phyloP scores from a whole-genome alignment of 1,140 invertebrate species.

The Dryas iulia region DNA sequence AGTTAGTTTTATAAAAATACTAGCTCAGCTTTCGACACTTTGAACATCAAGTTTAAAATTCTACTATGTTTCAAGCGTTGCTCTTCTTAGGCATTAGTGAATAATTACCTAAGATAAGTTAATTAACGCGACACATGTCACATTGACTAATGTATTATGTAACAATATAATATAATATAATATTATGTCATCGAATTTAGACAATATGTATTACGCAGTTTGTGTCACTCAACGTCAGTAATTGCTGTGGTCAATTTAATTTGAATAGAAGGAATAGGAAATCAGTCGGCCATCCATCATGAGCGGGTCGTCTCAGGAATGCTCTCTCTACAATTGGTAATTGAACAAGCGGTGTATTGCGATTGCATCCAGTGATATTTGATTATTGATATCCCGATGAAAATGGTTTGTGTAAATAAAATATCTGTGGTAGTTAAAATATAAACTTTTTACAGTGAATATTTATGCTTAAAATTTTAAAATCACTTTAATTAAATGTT shows the following conservation, averaged over 20 bases:
- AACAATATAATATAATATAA: background rate
- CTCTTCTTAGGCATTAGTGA: background rate
- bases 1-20: too few species aligned
- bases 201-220: background rate
- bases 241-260: background rate
- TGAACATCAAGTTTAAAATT: too few species aligned
- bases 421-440: background rate
- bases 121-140: background rate
- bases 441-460: too few species aligned
- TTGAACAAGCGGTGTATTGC: background rate
- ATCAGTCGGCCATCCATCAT: constrained; percentile 13
- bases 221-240: background rate
- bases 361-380: background rate
- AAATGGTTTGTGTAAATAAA: background rate
- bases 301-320: constrained; percentile 3
- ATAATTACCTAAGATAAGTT: background rate
- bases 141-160: background rate
- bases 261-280: constrained; percentile 2
- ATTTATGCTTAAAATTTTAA: too few species aligned
- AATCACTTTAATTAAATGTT: too few species aligned
- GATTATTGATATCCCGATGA: background rate
- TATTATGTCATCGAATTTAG: background rate
- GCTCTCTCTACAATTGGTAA: constrained; percentile 1
- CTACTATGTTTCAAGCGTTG: too few species aligned
- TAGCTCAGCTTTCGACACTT: too few species aligned